Conservation (phyloP, 2,113 vertebrate genomes). For the Sinocyclocheilus anshuiensis region DNA sequence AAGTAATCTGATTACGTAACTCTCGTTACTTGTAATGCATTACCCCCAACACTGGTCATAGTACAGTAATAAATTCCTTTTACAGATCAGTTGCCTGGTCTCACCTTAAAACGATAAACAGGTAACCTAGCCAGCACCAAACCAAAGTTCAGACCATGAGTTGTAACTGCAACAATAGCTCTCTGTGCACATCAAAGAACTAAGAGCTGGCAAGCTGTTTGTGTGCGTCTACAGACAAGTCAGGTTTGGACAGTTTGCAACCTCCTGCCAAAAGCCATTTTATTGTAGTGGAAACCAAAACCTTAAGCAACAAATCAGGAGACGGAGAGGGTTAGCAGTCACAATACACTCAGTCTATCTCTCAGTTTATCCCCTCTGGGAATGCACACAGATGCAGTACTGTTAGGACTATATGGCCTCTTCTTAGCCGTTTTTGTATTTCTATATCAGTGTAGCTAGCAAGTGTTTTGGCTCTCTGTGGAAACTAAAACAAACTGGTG, state of each 20-base stretch:
- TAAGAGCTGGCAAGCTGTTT: not conserved
- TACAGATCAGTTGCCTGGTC: not conserved
- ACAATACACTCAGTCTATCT: not conserved
- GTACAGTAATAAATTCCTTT: not conserved
- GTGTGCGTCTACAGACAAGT: conserved; percentile 4
- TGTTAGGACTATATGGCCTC: not conserved
- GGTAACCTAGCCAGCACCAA: not conserved
- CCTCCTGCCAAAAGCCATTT: conserved; percentile 1
- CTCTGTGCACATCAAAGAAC: conserved; percentile 15
- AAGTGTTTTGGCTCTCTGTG: not conserved
- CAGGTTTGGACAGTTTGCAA: conserved; percentile 13
- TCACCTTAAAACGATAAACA: not conserved
- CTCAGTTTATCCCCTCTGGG: not conserved
- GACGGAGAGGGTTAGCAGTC: not conserved
- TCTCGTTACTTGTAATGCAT: no score
- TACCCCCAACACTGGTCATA: not conserved
- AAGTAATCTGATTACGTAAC: no score
- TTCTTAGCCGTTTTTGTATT: not conserved
- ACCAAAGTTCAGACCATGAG: not conserved
- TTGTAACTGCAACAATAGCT: not conserved
- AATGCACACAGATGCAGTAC: not conserved
- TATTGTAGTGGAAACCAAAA: not conserved
- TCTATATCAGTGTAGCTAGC: not conserved
- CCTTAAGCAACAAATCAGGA: not conserved
- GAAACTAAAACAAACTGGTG: conserved; percentile 14